phyloP scores from a whole-genome alignment of 2,113 vertebrate species.

The Elaphurus davidianus region DNA sequence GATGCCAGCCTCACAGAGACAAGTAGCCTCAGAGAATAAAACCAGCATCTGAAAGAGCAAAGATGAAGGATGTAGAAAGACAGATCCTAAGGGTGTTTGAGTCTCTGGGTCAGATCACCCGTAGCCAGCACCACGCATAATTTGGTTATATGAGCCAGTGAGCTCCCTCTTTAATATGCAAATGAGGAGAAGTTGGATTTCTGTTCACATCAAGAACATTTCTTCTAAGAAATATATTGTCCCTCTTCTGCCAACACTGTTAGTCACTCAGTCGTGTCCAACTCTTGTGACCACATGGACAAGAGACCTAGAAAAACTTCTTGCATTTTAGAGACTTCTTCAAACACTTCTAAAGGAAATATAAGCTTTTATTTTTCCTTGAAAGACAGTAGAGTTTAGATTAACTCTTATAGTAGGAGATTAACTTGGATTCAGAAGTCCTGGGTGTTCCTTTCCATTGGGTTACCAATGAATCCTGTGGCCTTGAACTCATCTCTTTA shows the following conservation, averaged over 20 bases:
- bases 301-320: constrained; percentile 15
- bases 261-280: neutral
- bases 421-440: neutral
- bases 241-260: constrained; percentile 26
- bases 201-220: neutral
- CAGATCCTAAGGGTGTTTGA: neutral
- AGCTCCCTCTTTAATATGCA: neutral
- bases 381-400: neutral
- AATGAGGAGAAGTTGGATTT: neutral
- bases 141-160: neutral
- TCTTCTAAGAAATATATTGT: constrained; percentile 48
- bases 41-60: neutral
- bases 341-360: constrained; percentile 39
- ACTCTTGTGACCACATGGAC: neutral
- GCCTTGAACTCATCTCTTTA: neutral
- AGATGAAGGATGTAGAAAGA: neutral
- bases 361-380: constrained; percentile 3
- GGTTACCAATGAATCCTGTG: neutral
- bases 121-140: neutral
- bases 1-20: neutral
- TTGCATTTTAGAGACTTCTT: constrained; percentile 45
- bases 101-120: neutral
- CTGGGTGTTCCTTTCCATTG: neutral
- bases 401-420: neutral
- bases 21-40: neutral